These are phyloP conservation scores for Phrynocephalus vlangalii DNA, from an alignment of 2,797 vertebrate genomes.

Conservation along the genomic window DNA sequence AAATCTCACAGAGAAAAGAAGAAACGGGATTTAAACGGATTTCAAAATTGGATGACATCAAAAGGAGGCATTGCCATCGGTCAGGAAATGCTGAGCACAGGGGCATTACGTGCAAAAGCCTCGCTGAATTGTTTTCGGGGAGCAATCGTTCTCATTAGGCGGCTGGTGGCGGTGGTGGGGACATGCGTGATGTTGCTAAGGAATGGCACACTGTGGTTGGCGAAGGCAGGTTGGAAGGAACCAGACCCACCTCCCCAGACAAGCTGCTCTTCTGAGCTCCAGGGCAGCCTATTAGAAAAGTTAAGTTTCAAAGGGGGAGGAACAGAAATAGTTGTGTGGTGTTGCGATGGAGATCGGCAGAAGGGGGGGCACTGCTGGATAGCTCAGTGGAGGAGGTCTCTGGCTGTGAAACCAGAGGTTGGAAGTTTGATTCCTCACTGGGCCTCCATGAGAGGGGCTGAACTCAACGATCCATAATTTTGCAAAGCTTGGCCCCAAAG, in stretches of 20 bases:
- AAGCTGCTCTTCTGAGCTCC: not conserved
- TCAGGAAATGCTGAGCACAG: slow-evolving; percentile 20
- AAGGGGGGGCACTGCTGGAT: not conserved
- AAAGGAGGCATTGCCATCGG: slow-evolving; percentile 18
- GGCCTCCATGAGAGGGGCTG: too few species aligned
- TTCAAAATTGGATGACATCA: slow-evolving; percentile 27
- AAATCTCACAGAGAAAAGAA: not conserved
- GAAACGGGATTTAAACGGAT: not conserved
- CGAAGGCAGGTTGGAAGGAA: not conserved
- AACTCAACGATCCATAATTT: too few species aligned
- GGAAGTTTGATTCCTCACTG: too few species aligned
- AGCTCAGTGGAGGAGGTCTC: too few species aligned
- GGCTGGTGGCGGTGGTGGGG: not conserved
- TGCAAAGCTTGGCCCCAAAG: too few species aligned
- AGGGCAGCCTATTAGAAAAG: not conserved
- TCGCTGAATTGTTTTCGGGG: slow-evolving; percentile 22
- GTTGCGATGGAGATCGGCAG: not conserved
- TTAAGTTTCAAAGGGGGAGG: not conserved
- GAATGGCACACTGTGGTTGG: not conserved
- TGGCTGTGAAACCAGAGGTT: too few species aligned
- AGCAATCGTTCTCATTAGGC: slow-evolving; percentile 26
- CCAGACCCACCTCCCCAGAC: not conserved
- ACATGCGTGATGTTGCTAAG: slow-evolving; percentile 18
- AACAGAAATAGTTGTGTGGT: too few species aligned
- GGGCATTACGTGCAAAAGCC: slow-evolving; percentile 4